These are phyloP conservation scores for Malacoraja senta DNA, from an alignment of 2,797 vertebrate species.

Conservation along the genomic window DNA sequence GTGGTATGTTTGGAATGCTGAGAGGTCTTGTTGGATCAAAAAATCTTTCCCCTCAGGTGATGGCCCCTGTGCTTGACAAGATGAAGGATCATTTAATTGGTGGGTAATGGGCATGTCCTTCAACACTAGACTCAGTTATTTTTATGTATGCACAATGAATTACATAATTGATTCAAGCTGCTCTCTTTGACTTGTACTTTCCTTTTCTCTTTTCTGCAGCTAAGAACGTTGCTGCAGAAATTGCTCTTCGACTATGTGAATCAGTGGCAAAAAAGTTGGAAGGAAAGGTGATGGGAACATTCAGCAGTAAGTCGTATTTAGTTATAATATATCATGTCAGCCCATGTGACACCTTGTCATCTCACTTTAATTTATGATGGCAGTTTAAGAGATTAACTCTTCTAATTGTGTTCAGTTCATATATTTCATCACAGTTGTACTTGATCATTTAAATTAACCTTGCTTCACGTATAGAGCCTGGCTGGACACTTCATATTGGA, in stretches of 20 bases:
- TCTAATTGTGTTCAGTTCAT: background rate
- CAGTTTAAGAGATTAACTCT: background rate
- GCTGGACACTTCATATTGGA: background rate
- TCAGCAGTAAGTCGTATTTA: slow-evolving; percentile 78
- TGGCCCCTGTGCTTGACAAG: slow-evolving; percentile 90
- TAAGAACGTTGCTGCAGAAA: slow-evolving; percentile 96
- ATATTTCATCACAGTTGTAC: background rate
- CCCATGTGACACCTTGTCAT: background rate
- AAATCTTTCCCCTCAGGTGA: slow-evolving; percentile 79
- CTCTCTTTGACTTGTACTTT: background rate
- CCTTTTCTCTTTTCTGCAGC: slow-evolving; percentile 54
- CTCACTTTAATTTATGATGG: background rate
- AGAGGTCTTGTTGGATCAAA: slow-evolving; percentile 94
- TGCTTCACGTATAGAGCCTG: background rate
- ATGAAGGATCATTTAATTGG: slow-evolving; percentile 95
- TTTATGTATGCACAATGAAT: background rate
- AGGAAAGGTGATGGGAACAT: slow-evolving; percentile 98
- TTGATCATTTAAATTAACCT: background rate
- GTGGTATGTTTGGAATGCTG: slow-evolving; percentile 96
- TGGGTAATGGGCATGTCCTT: slow-evolving; percentile 45
- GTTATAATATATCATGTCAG: background rate
- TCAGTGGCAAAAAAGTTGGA: slow-evolving; percentile 95
- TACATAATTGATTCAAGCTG: background rate
- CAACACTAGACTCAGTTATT: background rate
- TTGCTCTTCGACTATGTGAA: slow-evolving; percentile 83